Conservation (phyloP, 2,888 invertebrate genomes). For the Eupithecia dodoneata region DNA sequence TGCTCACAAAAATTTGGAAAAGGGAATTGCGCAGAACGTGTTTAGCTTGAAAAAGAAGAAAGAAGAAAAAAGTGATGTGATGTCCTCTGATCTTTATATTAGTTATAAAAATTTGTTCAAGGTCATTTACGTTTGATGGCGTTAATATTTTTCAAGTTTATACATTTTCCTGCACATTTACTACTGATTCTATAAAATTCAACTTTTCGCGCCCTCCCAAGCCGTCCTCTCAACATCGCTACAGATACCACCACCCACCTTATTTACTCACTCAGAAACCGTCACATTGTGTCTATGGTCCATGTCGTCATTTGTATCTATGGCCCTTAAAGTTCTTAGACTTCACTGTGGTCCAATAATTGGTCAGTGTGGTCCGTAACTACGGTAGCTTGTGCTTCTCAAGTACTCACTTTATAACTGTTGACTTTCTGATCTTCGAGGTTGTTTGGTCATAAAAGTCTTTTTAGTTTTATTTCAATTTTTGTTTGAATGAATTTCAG, state of each 20-base stretch:
- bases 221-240: constrained; percentile 63
- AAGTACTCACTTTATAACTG: constrained; percentile 33
- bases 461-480: constrained; percentile 22
- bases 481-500: constrained; percentile 3
- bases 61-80: no score
- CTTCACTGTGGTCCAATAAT: constrained; percentile 10
- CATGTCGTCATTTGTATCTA: constrained; percentile 9
- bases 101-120: not conserved
- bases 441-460: constrained; percentile 20
- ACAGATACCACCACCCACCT: constrained; percentile 67
- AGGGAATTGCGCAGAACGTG: not conserved
- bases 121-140: not conserved
- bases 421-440: constrained; percentile 30
- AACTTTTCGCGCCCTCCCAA: constrained; percentile 52
- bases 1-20: not conserved
- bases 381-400: constrained; percentile 50
- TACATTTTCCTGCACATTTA: not conserved
- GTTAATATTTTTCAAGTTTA: not conserved
- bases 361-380: constrained; percentile 62
- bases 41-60: no score
- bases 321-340: constrained; percentile 7
- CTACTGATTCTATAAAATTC: not conserved
- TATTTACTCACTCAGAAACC: constrained; percentile 65
- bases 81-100: no score
- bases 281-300: constrained; percentile 57